Conservation (phyloP, 2,888 invertebrate species). For the Callimorpha dominula region DNA sequence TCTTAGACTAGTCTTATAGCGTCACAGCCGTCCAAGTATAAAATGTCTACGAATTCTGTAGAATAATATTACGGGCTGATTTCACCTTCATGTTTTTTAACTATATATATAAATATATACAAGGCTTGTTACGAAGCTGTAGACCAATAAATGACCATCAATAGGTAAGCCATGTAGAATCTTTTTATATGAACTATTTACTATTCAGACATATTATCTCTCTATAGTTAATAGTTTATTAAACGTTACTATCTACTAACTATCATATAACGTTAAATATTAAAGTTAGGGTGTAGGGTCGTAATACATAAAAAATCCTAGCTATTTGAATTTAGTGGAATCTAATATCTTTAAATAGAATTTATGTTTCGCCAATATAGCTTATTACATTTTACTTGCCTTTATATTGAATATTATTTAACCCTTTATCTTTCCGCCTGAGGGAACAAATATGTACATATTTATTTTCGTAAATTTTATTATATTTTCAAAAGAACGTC, state of each 20-base stretch:
- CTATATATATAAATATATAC: background rate
- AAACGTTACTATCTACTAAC: too few species aligned
- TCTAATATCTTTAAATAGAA: constrained; percentile 8
- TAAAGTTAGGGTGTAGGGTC: background rate
- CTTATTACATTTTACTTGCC: constrained; percentile 21
- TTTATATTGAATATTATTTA: constrained; percentile 23
- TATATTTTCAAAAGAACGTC: background rate
- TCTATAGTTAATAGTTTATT: too few species aligned
- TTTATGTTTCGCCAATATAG: constrained; percentile 10
- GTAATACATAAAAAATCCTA: background rate
- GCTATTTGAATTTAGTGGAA: background rate
- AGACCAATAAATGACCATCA: background rate
- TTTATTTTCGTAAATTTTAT: background rate
- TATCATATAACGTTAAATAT: background rate
- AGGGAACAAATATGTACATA: constrained; percentile 1
- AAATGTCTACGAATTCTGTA: constrained; percentile 22
- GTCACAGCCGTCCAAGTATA: constrained; percentile 66
- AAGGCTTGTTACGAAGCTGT: too few species aligned
- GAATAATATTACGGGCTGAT: background rate
- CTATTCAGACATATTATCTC: background rate
- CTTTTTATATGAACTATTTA: background rate
- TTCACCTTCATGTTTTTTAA: background rate
- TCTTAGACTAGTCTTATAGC: background rate
- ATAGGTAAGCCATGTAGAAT: background rate
- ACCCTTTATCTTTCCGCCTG: constrained; percentile 24